Evolutionary conservation across 2,888 invertebrate genomes (phyloP).

Genomic region (Ophion ventricosus): DNA sequence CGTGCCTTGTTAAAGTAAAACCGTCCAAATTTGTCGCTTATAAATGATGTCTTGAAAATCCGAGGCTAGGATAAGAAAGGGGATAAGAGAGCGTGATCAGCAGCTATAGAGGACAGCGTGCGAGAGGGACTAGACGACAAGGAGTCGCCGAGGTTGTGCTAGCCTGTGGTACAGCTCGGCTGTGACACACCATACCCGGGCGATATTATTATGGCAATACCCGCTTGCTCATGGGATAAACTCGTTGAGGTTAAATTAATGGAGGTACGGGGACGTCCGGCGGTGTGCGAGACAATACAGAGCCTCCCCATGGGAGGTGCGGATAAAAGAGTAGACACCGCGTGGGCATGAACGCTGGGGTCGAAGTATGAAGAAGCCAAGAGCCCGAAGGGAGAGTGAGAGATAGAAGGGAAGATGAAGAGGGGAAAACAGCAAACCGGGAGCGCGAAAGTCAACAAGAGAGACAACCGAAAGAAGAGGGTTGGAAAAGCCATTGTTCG

Average conservation of each 20-base stretch:
- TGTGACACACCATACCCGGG: slow-evolving; percentile 46
- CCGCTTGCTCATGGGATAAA: slow-evolving; percentile 68
- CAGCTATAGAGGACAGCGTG: slow-evolving; percentile 33
- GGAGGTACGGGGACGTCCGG: slow-evolving; percentile 72
- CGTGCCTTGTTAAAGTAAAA: background rate
- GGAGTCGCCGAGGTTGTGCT: slow-evolving; percentile 37
- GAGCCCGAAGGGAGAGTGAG: slow-evolving; percentile 21
- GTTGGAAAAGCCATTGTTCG: slow-evolving; percentile 77
- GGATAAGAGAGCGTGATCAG: slow-evolving; percentile 41
- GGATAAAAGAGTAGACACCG: slow-evolving; percentile 64
- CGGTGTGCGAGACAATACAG: slow-evolving; percentile 77
- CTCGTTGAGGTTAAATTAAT: slow-evolving; percentile 76
- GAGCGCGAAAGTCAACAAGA: slow-evolving; percentile 63
- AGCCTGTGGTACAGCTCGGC: slow-evolving; percentile 32
- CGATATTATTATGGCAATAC: slow-evolving; percentile 71
- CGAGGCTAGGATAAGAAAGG: slow-evolving; percentile 35
- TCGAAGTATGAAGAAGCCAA: slow-evolving; percentile 55
- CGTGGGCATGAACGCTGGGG: slow-evolving; percentile 43
- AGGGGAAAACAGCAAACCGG: slow-evolving; percentile 53
- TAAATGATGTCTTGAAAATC: slow-evolving; percentile 25
- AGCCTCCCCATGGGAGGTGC: slow-evolving; percentile 66
- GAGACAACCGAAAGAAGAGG: slow-evolving; percentile 62
- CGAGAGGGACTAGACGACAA: slow-evolving; percentile 23
- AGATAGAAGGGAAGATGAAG: slow-evolving; percentile 45
- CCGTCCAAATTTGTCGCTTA: background rate